Conservation (phyloP, 2,888 invertebrate genomes). For the Oxycera nigricornis region DNA sequence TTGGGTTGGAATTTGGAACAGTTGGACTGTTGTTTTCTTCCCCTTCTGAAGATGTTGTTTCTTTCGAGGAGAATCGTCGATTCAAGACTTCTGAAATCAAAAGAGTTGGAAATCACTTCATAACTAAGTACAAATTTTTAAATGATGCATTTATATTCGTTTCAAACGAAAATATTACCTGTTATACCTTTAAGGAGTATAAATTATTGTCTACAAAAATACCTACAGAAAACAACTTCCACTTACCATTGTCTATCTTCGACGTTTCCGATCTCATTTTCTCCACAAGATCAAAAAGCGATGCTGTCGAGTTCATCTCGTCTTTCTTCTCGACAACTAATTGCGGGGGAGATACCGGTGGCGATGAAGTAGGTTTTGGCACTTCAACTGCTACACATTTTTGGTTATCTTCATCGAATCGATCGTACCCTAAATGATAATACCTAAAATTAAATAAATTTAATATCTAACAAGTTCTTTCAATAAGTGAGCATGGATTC, state of each 20-base stretch:
- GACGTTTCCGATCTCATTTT: background rate
- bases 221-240: too few species aligned
- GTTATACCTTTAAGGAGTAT: background rate
- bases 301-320: constrained; percentile 27
- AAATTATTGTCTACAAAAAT: too few species aligned
- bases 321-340: background rate
- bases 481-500: constrained; percentile 25
- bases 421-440: constrained; percentile 73
- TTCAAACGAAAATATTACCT: background rate
- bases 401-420: constrained; percentile 51
- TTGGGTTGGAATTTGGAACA: background rate
- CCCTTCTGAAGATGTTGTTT: constrained; percentile 42
- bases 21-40: constrained; percentile 22
- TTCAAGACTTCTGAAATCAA: background rate
- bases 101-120: too few species aligned
- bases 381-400: background rate
- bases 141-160: background rate
- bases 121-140: background rate
- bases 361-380: background rate
- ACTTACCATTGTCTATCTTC: constrained; percentile 33
- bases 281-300: constrained; percentile 19
- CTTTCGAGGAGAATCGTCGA: constrained; percentile 38
- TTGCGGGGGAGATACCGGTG: background rate
- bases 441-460: constrained; percentile 63
- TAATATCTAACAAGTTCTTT: constrained; percentile 11